Evolutionary conservation across 2,888 invertebrate species (phyloP), one percentile per base, ranked within the genome.

Genomic region (Erebia ligea): DNA sequence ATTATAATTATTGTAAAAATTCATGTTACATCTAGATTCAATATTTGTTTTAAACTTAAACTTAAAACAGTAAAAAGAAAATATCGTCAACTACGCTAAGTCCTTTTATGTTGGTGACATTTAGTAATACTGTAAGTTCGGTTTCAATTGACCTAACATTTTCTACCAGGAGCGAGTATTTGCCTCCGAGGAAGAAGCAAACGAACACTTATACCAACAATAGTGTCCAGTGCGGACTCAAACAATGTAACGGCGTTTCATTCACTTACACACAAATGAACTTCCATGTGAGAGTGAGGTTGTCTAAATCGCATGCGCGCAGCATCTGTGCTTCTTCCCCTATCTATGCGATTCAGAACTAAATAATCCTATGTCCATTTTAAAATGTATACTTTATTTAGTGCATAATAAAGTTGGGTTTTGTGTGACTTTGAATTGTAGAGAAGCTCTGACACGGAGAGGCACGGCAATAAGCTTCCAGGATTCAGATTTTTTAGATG

Each of bases 401-500:
- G 0, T 17, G 2, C 0, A 0, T 0, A 0, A 15, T 76, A 80
- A 65, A 73, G 83, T 80, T 78, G 21, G 66, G 72, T 76, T 72
- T 81, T 21, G 59, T 63, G 58, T 74, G 69, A 0, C 0, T 5
- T 17, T 59, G 45, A 48, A 34, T 71, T 50, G 58, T 59, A 79
- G 79, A 75, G 79, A 79, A 84, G 80, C 85, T 84, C 80, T 78
- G 82, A 84, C 81, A 81, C 83, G 85, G 85, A 86, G 84, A 85
- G 82, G 85, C 82, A 84, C 83, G 84, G 89, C 87, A 87, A 87
- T 87, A 90, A 88, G 90, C 88, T 89, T 87, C 84, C 88, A 90
- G 92, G 90, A 92, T 82, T 87, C 84, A 80, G 83, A 86, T 89
- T 91, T 91, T 92, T 92, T 89, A 92, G 92, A 92, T 90, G 90